These are phyloP conservation scores for Oryzias celebensis DNA, from an alignment of 2,113 vertebrate genomes.

Conservation along the genomic window DNA sequence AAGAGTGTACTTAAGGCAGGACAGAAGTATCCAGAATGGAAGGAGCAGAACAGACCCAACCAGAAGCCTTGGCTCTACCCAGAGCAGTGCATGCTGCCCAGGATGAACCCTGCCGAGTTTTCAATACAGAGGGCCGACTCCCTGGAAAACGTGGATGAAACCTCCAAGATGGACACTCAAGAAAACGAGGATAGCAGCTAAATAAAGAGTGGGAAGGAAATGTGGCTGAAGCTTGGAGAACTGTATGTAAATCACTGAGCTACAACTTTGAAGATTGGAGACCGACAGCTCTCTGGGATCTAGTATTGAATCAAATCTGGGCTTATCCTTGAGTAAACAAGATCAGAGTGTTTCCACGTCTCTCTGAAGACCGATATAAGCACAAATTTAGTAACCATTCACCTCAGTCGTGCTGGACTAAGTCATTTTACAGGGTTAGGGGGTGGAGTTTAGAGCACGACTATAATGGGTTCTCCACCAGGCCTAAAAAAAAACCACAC, in stretches of 20 bases:
- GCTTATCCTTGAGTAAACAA: conserved; percentile 38
- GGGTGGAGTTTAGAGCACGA: conserved; percentile 9
- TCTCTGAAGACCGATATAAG: conserved; percentile 31
- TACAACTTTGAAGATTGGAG: conserved; percentile 1
- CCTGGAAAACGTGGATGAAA: conserved; percentile 80
- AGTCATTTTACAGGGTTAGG: conserved; percentile 27
- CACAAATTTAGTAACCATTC: conserved; percentile 44
- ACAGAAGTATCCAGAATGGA: conserved; percentile 75
- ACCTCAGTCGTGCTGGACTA: conserved; percentile 27
- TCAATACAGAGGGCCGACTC: conserved; percentile 77
- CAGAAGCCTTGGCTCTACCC: conserved; percentile 81
- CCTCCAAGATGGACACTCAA: conserved; percentile 46
- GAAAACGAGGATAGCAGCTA: conserved; percentile 72
- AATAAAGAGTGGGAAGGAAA: conserved; percentile 9
- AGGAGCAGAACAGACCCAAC: conserved; percentile 64
- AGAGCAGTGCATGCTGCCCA: conserved; percentile 74
- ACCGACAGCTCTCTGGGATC: conserved; percentile 6
- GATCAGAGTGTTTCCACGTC: conserved; percentile 57
- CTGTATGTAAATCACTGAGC: conserved; percentile 1
- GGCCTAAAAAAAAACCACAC: not conserved
- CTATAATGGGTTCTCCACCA: not conserved
- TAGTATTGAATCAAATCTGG: not conserved
- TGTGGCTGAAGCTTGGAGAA: conserved; percentile 5
- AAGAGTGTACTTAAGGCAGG: conserved; percentile 76
- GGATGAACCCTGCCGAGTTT: conserved; percentile 76